Evolutionary conservation across 2,888 invertebrate genomes (phyloP).

Genomic region (Polydrusus tereticollis): DNA sequence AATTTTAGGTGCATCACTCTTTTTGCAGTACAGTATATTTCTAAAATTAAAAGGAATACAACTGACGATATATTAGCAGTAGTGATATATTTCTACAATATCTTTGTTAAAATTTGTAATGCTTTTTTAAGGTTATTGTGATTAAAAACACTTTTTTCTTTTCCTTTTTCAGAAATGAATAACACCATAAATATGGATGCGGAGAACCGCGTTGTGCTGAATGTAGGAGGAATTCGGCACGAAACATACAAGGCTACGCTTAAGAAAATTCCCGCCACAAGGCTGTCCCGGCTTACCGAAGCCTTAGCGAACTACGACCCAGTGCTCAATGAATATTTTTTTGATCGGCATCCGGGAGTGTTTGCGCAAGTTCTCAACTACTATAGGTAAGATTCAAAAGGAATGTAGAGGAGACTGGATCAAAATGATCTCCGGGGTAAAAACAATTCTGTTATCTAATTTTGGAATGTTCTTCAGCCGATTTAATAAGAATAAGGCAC

Average conservation of each 20-base stretch:
- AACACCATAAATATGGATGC: conserved; percentile 91
- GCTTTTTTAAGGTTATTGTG: too few species aligned
- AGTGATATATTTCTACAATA: too few species aligned
- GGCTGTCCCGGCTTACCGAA: conserved; percentile 94
- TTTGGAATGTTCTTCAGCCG: too few species aligned
- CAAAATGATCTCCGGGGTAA: neutral
- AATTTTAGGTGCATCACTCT: too few species aligned
- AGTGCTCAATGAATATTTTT: conserved; percentile 99
- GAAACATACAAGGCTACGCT: conserved; percentile 96
- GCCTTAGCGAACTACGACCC: conserved; percentile 99
- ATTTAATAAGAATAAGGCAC: too few species aligned
- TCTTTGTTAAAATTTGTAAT: too few species aligned
- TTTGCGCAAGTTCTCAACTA: conserved; percentile 98
- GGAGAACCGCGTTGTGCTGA: conserved; percentile 98
- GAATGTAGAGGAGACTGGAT: neutral
- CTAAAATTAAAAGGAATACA: too few species aligned
- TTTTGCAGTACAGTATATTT: too few species aligned
- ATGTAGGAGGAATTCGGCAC: conserved; percentile 98
- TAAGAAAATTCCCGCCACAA: conserved; percentile 97
- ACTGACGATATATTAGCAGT: too few species aligned
- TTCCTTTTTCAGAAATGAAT: conserved; percentile 76
- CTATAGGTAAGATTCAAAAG: conserved; percentile 76
- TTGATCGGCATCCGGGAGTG: conserved; percentile 96
- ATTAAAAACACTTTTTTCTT: conserved; percentile 9
- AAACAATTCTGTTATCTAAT: neutral